Evolutionary conservation across 2,113 vertebrate species (phyloP).

Genomic region (Platycercus adscitus): DNA sequence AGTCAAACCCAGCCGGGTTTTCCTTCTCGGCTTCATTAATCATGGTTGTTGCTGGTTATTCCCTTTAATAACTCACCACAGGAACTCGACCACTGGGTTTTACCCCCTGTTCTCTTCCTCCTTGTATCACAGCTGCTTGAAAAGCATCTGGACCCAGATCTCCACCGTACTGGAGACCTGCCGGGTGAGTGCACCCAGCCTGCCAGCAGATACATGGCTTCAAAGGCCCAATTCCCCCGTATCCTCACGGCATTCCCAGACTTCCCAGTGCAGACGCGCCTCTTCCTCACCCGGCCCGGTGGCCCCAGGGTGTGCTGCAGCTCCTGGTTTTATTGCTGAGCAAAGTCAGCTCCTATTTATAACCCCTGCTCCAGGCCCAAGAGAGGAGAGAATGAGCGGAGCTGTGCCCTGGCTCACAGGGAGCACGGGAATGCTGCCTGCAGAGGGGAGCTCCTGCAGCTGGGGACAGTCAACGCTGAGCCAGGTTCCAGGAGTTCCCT

Average conservation of each 20-base stretch:
- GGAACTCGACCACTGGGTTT: background rate
- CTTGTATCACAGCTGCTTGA: background rate
- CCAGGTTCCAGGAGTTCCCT: background rate
- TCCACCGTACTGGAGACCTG: rapidly evolving
- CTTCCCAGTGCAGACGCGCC: background rate
- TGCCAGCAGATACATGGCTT: background rate
- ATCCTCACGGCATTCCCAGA: background rate
- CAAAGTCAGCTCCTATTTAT: background rate
- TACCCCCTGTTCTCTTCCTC: background rate
- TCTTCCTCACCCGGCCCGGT: background rate
- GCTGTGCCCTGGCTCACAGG: background rate
- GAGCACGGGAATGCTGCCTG: background rate
- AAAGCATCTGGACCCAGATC: background rate
- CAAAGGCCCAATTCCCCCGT: background rate
- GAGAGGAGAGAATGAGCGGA: background rate
- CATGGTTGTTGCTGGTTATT: background rate
- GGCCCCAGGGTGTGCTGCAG: background rate
- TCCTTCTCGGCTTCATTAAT: background rate
- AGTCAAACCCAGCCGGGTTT: background rate
- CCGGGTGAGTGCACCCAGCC: background rate
- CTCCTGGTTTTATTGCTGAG: background rate
- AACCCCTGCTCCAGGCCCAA: background rate
- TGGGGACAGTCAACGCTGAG: background rate
- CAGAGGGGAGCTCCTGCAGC: background rate
- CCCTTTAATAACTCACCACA: background rate